Percentiles rank a stretch among this genome's conserved stretches.
Evolutionary conservation across 1,140 invertebrate species (phyloP).

Genomic region (Heliconius melpomene): DNA sequence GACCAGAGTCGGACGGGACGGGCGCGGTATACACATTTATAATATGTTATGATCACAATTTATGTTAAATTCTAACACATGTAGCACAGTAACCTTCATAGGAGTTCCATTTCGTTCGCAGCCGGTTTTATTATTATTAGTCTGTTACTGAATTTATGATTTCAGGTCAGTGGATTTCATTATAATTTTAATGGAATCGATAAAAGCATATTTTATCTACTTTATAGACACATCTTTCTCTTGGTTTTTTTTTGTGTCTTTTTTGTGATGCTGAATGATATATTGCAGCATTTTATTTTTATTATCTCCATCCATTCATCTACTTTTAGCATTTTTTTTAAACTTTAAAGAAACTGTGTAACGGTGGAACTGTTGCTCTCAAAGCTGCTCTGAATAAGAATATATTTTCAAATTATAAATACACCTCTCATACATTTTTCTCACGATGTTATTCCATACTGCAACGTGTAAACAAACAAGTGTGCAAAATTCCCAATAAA

Average conservation of each 20-base stretch:
- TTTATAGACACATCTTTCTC: conserved; percentile 22
- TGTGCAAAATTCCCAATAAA: background rate
- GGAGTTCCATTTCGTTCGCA: conserved; percentile 37
- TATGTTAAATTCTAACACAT: conserved; percentile 38
- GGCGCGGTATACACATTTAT: background rate
- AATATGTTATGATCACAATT: conserved; percentile 29
- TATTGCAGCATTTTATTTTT: background rate
- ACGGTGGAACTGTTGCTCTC: background rate
- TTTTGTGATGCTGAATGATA: background rate
- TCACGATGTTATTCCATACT: background rate
- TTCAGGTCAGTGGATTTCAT: conserved; percentile 52
- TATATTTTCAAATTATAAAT: background rate
- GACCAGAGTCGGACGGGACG: background rate
- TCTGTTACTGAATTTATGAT: conserved; percentile 53
- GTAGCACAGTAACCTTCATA: conserved; percentile 57
- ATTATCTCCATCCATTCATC: background rate
- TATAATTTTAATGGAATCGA: conserved; percentile 33
- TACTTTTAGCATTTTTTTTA: background rate
- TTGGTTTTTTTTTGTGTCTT: background rate
- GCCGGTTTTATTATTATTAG: conserved; percentile 52
- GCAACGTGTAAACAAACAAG: background rate
- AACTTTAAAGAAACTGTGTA: background rate
- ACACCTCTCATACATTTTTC: background rate
- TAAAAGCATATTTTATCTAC: conserved; percentile 31
- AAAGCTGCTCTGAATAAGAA: too few species aligned